Evolutionary conservation across 1,140 invertebrate species (phyloP).

Genomic region (Drosophila repletoides): DNA sequence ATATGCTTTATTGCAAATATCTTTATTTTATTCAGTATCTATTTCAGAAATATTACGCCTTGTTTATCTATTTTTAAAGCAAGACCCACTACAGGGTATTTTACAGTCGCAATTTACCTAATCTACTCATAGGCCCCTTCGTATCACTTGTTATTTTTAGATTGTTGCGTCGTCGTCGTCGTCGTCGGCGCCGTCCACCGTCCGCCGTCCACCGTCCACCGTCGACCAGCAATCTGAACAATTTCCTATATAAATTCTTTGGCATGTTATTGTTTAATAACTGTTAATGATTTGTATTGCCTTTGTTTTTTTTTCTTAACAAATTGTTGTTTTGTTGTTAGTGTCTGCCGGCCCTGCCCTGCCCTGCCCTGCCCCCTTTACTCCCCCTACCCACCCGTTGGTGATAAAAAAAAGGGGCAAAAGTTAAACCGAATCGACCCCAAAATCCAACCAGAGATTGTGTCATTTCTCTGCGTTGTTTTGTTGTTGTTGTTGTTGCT

Average conservation of each 20-base stretch:
- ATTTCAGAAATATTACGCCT: no score
- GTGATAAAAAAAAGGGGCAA: conserved; percentile 26
- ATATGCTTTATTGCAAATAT: no score
- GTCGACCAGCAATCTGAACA: conserved; percentile 35
- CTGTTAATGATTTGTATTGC: conserved; percentile 61
- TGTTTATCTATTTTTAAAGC: no score
- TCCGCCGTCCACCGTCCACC: no score
- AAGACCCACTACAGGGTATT: conserved; percentile 15
- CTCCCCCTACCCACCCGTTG: not conserved
- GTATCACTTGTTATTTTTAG: conserved; percentile 57
- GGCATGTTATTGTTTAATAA: conserved; percentile 68
- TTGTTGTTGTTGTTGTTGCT: conserved; percentile 33
- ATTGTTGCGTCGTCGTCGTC: conserved; percentile 52
- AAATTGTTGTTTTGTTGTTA: conserved; percentile 29
- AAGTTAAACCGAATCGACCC: conserved; percentile 30
- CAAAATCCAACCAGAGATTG: conserved; percentile 33
- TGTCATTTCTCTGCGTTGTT: conserved; percentile 56
- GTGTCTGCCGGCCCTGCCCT: not conserved
- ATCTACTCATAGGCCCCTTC: not conserved
- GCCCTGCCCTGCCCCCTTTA: not conserved
- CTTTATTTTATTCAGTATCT: no score
- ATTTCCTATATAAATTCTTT: conserved; percentile 48
- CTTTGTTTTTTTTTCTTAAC: conserved; percentile 43
- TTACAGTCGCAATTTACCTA: not conserved
- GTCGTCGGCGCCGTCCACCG: not conserved